Evolutionary conservation across 1,140 invertebrate genomes (phyloP).

Genomic region (Pseudomyrmex flavicornis): DNA sequence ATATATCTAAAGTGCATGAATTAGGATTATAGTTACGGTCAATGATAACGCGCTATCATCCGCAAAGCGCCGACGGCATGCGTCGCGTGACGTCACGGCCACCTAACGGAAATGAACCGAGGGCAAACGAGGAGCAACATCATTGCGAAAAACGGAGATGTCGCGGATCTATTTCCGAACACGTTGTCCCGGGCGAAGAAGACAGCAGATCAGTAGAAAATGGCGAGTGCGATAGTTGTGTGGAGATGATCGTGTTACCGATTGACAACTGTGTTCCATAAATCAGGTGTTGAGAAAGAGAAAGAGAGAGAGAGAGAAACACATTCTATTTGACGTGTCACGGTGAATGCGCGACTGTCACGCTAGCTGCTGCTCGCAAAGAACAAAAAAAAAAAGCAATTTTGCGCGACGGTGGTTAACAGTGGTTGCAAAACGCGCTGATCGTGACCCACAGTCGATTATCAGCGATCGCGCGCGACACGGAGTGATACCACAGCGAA

Average conservation of each 20-base stretch:
- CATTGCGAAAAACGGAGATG: conserved; percentile 30
- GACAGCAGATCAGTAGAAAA: conserved; percentile 48
- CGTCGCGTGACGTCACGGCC: conserved; percentile 45
- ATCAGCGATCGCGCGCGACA: not conserved
- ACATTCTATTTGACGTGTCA: not conserved
- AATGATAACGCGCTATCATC: not conserved
- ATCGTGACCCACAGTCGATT: conserved; percentile 61
- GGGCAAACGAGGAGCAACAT: conserved; percentile 36
- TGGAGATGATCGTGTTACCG: not conserved
- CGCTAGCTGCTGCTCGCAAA: conserved; percentile 19
- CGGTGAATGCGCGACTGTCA: conserved; percentile 44
- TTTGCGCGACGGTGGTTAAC: not conserved
- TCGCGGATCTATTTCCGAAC: conserved; percentile 65
- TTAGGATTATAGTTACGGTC: not conserved
- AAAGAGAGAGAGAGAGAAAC: conserved; percentile 15
- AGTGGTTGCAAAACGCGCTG: conserved; percentile 76
- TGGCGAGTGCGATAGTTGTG: conserved; percentile 48
- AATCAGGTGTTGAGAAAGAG: not conserved
- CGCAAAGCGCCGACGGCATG: not conserved
- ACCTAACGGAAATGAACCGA: conserved; percentile 61
- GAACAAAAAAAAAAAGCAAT: conserved; percentile 33
- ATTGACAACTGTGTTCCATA: conserved; percentile 3
- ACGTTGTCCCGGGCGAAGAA: conserved; percentile 42
- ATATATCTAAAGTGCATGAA: too few species aligned
- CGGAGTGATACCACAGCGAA: not conserved